A percentile compares a stretch with the other conserved stretches of the same genome.
Evolutionary conservation across 2,797 vertebrate genomes (phyloP).

Genomic region (Rachycentron canadum): DNA sequence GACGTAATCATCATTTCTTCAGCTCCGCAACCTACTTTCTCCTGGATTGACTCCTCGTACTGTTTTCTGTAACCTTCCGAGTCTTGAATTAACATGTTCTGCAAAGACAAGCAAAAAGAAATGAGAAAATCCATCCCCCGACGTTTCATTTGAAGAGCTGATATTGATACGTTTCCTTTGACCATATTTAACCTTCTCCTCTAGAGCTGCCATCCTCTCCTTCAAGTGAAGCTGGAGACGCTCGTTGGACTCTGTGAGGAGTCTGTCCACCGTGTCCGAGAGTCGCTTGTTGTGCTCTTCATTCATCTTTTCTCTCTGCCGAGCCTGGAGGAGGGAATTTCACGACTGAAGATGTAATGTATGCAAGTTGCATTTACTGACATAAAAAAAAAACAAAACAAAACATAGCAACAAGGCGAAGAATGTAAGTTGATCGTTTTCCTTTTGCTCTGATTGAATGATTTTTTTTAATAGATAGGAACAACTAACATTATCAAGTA

Average conservation of each 20-base stretch:
- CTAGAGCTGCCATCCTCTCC: constrained; percentile 96
- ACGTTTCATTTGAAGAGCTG: not conserved
- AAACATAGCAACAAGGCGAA: too few species aligned
- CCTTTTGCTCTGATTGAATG: too few species aligned
- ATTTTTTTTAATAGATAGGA: too few species aligned
- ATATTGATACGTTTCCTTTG: not conserved
- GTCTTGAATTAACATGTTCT: constrained; percentile 98
- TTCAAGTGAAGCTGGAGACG: constrained; percentile 97
- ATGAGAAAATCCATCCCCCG: not conserved
- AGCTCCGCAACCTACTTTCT: constrained; percentile 88
- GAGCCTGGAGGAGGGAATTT: constrained; percentile 84
- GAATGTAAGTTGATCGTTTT: too few species aligned
- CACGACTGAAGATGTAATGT: not conserved
- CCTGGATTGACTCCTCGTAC: constrained; percentile 96
- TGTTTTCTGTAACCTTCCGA: constrained; percentile 97
- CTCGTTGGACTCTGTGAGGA: constrained; percentile 97
- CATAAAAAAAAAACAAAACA: too few species aligned
- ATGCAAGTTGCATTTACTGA: too few species aligned
- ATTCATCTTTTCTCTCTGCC: constrained; percentile 99
- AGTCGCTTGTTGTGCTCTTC: constrained; percentile 99
- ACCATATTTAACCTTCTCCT: constrained; percentile 92
- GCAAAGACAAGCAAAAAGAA: constrained; percentile 41
- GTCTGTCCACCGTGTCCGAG: constrained; percentile 96
- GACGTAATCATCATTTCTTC: not conserved
- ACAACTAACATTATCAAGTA: too few species aligned